These are phyloP conservation scores for Ptychobarbus kaznakovi DNA, from an alignment of 2,797 vertebrate genomes.

Conservation along the genomic window DNA sequence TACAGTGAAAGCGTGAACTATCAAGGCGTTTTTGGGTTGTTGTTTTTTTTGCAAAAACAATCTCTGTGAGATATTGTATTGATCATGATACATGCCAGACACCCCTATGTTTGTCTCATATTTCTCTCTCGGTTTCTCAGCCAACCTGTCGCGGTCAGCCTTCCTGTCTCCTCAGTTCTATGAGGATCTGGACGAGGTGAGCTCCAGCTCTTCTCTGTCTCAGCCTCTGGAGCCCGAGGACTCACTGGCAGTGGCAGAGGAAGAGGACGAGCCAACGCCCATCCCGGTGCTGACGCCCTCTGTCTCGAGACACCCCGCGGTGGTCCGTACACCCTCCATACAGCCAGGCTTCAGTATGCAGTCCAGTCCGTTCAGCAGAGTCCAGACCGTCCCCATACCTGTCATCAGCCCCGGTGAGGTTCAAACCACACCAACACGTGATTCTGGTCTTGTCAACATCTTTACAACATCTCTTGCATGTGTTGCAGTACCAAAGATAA, in stretches of 20 bases:
- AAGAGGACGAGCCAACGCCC: slow-evolving; percentile 69
- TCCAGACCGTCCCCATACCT: slow-evolving; percentile 71
- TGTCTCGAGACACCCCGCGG: slow-evolving; percentile 83
- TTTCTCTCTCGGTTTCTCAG: slow-evolving; percentile 69
- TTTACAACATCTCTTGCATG: slow-evolving; percentile 32
- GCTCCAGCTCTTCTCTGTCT: slow-evolving; percentile 88
- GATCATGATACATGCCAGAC: neutral
- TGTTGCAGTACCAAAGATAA: slow-evolving; percentile 80
- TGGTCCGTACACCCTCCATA: slow-evolving; percentile 89
- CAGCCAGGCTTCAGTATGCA: slow-evolving; percentile 84
- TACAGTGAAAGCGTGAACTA: no score
- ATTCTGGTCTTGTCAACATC: neutral
- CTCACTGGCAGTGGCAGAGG: slow-evolving; percentile 61
- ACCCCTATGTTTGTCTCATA: neutral
- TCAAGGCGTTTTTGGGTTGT: no score
- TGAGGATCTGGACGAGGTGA: slow-evolving; percentile 92
- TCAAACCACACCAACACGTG: neutral
- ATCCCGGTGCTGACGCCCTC: slow-evolving; percentile 60
- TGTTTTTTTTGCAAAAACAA: no score
- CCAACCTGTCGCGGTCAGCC: slow-evolving; percentile 90
- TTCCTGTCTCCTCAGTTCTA: slow-evolving; percentile 92
- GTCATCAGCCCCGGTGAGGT: slow-evolving; percentile 78
- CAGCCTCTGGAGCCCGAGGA: slow-evolving; percentile 87
- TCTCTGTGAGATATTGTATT: neutral
- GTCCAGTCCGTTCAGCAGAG: slow-evolving; percentile 80